Evolutionary conservation across 2,888 invertebrate genomes (phyloP).

Genomic region (Agrotis ipsilon): DNA sequence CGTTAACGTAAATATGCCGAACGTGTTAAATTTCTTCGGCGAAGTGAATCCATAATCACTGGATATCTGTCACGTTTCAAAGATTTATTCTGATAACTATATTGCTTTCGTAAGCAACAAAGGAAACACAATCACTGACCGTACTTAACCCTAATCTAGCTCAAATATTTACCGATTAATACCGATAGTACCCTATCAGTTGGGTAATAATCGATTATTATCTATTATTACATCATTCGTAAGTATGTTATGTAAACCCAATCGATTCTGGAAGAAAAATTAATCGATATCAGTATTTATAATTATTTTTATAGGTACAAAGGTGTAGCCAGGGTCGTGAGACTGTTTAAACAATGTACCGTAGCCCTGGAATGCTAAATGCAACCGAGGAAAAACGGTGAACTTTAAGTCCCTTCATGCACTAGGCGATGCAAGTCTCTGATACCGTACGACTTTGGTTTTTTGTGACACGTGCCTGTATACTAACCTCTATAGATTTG

Average conservation of each 20-base stretch:
- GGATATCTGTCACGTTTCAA: neutral
- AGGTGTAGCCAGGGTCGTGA: too few relatives aligned
- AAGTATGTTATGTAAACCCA: slow-evolving; percentile 14
- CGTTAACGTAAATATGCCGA: too few relatives aligned
- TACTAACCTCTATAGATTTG: too few relatives aligned
- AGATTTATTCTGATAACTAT: neutral
- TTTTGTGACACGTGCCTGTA: too few relatives aligned
- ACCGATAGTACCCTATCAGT: slow-evolving; percentile 31
- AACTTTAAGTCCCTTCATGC: too few relatives aligned
- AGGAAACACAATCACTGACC: slow-evolving; percentile 10
- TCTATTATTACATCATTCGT: slow-evolving; percentile 10
- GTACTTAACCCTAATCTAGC: slow-evolving; percentile 32
- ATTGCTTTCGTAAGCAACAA: neutral
- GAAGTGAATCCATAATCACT: neutral
- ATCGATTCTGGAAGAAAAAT: slow-evolving; percentile 1
- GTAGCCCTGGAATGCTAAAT: too few relatives aligned
- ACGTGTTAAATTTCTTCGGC: neutral
- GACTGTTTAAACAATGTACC: too few relatives aligned
- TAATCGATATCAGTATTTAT: slow-evolving; percentile 4
- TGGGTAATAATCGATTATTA: slow-evolving; percentile 30
- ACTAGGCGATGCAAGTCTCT: too few relatives aligned
- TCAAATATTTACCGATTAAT: slow-evolving; percentile 35
- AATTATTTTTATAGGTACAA: neutral
- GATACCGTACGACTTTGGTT: too few relatives aligned
- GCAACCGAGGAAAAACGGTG: too few relatives aligned